These are phyloP conservation scores for Mycalesis mineus DNA, from an alignment of 2,888 invertebrate species.

Conservation along the genomic window DNA sequence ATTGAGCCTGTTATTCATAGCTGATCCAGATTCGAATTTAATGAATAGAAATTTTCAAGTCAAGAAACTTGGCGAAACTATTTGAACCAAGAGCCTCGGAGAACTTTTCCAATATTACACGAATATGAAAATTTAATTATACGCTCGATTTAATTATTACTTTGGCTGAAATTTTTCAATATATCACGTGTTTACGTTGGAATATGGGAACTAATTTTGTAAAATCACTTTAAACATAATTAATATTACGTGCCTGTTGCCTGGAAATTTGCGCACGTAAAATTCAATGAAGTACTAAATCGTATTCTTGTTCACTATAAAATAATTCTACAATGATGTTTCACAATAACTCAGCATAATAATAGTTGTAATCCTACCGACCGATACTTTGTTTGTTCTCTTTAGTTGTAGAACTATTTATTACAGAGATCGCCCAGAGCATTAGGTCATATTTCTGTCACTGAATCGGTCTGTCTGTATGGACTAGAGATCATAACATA, in stretches of 20 bases:
- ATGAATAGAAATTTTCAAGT: slow-evolving; percentile 29
- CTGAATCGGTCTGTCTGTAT: too few species aligned
- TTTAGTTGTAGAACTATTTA: too few species aligned
- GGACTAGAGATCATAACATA: too few species aligned
- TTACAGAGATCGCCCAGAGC: too few species aligned
- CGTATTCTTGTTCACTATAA: too few species aligned
- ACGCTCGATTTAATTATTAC: slow-evolving; percentile 20
- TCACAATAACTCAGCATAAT: too few species aligned
- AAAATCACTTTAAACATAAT: not conserved
- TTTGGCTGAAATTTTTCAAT: slow-evolving; percentile 14
- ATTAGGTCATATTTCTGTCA: too few species aligned
- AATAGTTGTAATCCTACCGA: too few species aligned
- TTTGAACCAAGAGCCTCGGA: slow-evolving; percentile 21
- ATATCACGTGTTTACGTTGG: not conserved
- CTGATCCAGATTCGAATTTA: slow-evolving; percentile 27
- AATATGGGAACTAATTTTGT: slow-evolving; percentile 21
- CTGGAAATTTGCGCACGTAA: too few species aligned
- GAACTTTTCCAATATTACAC: slow-evolving; percentile 30
- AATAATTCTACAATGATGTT: too few species aligned
- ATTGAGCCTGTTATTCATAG: slow-evolving; percentile 21
- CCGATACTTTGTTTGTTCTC: too few species aligned
- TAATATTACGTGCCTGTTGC: not conserved
- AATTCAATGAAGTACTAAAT: too few species aligned
- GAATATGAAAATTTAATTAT: slow-evolving; percentile 28
- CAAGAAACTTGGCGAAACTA: slow-evolving; percentile 26